Base-by-base conservation (phyloP, 2,113 vertebrate species). In the Solea senegalensis region DNA sequence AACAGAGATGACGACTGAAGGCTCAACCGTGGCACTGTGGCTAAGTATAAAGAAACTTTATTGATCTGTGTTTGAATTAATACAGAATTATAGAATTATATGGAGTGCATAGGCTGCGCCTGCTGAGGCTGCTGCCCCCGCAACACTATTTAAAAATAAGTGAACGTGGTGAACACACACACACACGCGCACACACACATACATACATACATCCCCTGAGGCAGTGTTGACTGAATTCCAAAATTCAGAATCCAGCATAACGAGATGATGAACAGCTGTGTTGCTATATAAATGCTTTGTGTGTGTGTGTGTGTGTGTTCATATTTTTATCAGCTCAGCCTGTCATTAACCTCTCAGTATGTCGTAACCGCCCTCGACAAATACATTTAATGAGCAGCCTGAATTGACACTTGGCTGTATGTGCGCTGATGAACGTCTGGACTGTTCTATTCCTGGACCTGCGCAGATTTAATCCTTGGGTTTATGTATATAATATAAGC, bases 281-380 rank as follows among this genome's bases (percentile, higher is more conserved):
- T 11, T 48, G 45, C 45, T 48, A 10, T 48, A 48, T 13, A 64
- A 61, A 65, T 8, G 15, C 11, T 0, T 21, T 55, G 60, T 65
- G 53, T 49, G 12, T 54, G 2, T 21, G n/a, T 54, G 45, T n/a
- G 16, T 50, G 12, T 12, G 39, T 41, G 21, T 46, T n/a, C 44
- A 4, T 43, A 1, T 48, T 48, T 51, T 34, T 51, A 56, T 63
- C 68, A 66, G 55, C 76, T 76, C 54, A 55, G 5, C 39, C 72
- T 41, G 69, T 73, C 63, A 86, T 86, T 88, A 87, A 74, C 76
- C 75, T 77, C 81, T 58, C 62, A 75, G 81, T 77, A 50, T 72
- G 61, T 48, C 49, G 27, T 54, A 75, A 87, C 62, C 14, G 34
- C 43, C 49, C 41, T 51, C 9, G 15, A 71, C 51, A 85, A 79